Evolutionary conservation across 2,888 invertebrate genomes (phyloP).

Genomic region (Eulithis prunata): DNA sequence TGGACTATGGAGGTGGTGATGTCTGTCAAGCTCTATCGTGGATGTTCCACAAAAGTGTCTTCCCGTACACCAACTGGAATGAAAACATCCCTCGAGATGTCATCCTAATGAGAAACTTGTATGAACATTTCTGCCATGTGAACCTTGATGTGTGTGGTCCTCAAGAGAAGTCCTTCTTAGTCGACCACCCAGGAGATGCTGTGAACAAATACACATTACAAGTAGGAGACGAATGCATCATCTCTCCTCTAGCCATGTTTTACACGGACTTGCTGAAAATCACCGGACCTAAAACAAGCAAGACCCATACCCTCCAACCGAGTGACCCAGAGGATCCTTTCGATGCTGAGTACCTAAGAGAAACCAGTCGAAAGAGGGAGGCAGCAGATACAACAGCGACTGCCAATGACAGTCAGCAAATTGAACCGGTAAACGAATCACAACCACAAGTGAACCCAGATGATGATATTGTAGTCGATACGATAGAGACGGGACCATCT

Average conservation of each 20-base stretch:
- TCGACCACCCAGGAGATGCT: slow-evolving; percentile 88
- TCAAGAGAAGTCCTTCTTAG: slow-evolving; percentile 91
- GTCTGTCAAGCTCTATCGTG: slow-evolving; percentile 95
- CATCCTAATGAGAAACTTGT: slow-evolving; percentile 91
- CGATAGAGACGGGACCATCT: slow-evolving; percentile 81
- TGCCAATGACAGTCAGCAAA: slow-evolving; percentile 73
- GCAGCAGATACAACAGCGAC: slow-evolving; percentile 70
- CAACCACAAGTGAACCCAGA: slow-evolving; percentile 83
- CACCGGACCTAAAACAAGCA: slow-evolving; percentile 90
- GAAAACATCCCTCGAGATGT: slow-evolving; percentile 91
- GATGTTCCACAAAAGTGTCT: slow-evolving; percentile 94
- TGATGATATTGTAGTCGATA: slow-evolving; percentile 90
- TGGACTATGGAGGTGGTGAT: slow-evolving; percentile 96
- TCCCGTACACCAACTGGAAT: slow-evolving; percentile 93
- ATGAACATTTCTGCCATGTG: slow-evolving; percentile 95
- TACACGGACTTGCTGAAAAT: slow-evolving; percentile 94
- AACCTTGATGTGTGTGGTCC: slow-evolving; percentile 95
- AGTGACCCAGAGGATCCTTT: slow-evolving; percentile 96
- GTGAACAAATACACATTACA: slow-evolving; percentile 89
- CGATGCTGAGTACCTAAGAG: slow-evolving; percentile 95
- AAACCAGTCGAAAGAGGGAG: slow-evolving; percentile 88
- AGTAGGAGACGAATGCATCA: slow-evolving; percentile 96
- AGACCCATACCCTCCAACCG: slow-evolving; percentile 88
- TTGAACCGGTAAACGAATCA: slow-evolving; percentile 79
- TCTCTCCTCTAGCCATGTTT: slow-evolving; percentile 95